Evolutionary conservation across 2,888 invertebrate genomes (phyloP), one percentile per base, ranked within the genome.

Genomic region (Sthenelais limicola): DNA sequence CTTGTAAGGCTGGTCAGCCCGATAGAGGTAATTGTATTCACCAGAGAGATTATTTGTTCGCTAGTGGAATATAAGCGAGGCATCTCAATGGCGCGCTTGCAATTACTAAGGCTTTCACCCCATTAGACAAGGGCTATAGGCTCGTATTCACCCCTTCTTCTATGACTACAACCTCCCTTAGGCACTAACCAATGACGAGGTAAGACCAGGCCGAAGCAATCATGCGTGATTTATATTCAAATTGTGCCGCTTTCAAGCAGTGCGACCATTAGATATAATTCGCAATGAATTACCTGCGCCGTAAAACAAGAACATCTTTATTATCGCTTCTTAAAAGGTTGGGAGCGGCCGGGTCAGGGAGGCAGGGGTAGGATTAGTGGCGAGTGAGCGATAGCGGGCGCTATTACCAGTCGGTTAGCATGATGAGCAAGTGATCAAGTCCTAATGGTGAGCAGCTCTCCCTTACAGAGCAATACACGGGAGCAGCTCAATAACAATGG

Each of bases 281-380:
- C 62, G 38, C 43, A 62, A 62, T 62, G 62, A 62, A 62, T 62
- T 62, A 62, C 62, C 43, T 62, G 43, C 35, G 62, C 62, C 28
- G 38, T 43, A 62, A 62, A 62, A 62, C 62, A 62, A 62, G 62
- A 62, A 43, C 62, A 62, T 62, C 62, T 62, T 62, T 62, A 62
- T 62, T 62, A 62, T 62, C 62, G 38, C 26, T 35, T 62, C 62
- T 62, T 62, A 62, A 38, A 26, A 43, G 62, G 62, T 24, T 35
- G 62, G n/a, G n/a, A n/a, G n/a, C 24, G 9, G 9, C 24, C 21
- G 5, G 24, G 7, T n/a, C 21, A n/a, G 7, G 51, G 51, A 56
- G 56, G 33, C n/a, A 35, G 56, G 28, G 56, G 56, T 28, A 18
- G 56, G 56, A 35, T 18, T n/a, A 24, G 9, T 7, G 7, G 24